A percentile compares a stretch with the other conserved stretches of the same genome.
These are phyloP conservation scores for Otus scops DNA, from an alignment of 2,797 vertebrate genomes.

Conservation along the genomic window DNA sequence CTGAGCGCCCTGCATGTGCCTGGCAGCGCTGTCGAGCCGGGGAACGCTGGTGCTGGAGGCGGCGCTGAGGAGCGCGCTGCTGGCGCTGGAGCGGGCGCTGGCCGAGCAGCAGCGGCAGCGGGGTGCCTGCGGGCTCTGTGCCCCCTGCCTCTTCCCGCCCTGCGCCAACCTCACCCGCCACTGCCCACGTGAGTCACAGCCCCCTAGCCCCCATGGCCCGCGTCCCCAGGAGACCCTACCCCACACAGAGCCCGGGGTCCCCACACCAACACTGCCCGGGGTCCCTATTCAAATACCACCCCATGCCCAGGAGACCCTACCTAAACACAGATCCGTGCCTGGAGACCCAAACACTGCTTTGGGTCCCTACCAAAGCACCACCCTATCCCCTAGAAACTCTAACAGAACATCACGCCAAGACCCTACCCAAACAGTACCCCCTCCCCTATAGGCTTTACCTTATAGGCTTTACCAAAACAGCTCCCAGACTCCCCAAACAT, in stretches of 20 bases:
- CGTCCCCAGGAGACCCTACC: not conserved
- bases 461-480: not conserved
- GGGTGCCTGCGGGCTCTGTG: constrained; percentile 76
- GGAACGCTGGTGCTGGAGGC: constrained; percentile 91
- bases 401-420: not conserved
- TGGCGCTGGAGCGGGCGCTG: constrained; percentile 78
- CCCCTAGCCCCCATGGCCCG: not conserved
- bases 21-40: constrained; percentile 85
- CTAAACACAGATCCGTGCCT: not conserved
- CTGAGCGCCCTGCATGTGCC: not conserved
- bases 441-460: not conserved
- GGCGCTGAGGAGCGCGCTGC: constrained; percentile 82
- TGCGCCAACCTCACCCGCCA: constrained; percentile 74
- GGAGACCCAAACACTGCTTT: not conserved
- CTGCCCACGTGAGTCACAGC: constrained; percentile 63
- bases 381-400: not conserved
- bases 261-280: not conserved
- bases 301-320: not conserved
- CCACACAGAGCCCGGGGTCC: not conserved
- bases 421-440: not conserved
- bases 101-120: constrained; percentile 77
- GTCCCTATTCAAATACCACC: not conserved
- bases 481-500: not conserved
- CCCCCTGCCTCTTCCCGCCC: constrained; percentile 85
- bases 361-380: not conserved